These are phyloP conservation scores for Melanaphis sacchari DNA, from an alignment of 1,140 invertebrate species.

Conservation along the genomic window DNA sequence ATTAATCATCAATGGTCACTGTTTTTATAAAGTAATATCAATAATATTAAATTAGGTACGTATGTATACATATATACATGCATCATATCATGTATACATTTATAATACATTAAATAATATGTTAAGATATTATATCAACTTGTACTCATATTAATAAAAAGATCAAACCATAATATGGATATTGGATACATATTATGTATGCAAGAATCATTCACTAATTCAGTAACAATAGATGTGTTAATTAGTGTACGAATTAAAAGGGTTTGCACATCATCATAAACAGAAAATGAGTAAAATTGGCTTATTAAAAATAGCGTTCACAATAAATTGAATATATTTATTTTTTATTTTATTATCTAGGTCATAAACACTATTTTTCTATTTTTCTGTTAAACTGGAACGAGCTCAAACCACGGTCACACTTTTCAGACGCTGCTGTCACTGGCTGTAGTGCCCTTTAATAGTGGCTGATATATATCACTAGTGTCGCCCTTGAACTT, in stretches of 20 bases:
- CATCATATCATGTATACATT: background rate
- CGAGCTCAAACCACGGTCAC: background rate
- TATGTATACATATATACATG: too few species aligned
- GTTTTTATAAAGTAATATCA: background rate
- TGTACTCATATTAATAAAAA: background rate
- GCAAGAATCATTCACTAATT: background rate
- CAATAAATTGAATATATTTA: background rate
- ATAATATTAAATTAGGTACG: too few species aligned
- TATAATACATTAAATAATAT: too few species aligned
- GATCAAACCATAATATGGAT: background rate
- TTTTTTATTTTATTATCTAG: constrained; percentile 16
- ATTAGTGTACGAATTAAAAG: background rate
- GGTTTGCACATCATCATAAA: background rate
- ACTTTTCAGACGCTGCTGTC: background rate
- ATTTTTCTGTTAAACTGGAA: constrained; percentile 23
- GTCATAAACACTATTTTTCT: constrained; percentile 26
- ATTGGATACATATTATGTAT: too few species aligned
- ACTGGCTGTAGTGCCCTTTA: constrained; percentile 2
- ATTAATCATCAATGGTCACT: background rate
- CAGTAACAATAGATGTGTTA: background rate
- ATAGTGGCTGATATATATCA: background rate
- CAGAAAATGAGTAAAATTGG: background rate
- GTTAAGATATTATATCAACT: too few species aligned
- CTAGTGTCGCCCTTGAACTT: constrained; percentile 20
- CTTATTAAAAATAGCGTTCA: background rate